Evolutionary conservation across 2,888 invertebrate species (phyloP).

Genomic region (Eustalomyia histrio): DNA sequence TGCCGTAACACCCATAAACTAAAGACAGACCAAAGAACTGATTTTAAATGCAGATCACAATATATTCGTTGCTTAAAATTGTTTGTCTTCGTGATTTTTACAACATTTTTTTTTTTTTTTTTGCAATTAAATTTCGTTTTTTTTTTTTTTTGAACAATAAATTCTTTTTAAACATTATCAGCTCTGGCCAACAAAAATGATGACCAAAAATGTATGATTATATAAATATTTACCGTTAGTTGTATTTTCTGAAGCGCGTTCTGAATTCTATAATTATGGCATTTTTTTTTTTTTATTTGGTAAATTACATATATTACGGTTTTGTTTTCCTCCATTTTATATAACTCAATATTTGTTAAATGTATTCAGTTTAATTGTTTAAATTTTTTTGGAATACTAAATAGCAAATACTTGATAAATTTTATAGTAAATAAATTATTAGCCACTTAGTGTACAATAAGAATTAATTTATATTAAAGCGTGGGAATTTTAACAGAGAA

Average conservation of each 20-base stretch:
- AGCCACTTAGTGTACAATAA: background rate
- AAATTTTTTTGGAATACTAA: background rate
- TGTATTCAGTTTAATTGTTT: background rate
- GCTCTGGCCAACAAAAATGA: background rate
- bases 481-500: slow-evolving; percentile 44
- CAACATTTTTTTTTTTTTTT: slow-evolving; percentile 11
- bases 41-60: slow-evolving; percentile 57
- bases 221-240: slow-evolving; percentile 36
- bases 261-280: slow-evolving; percentile 32
- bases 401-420: background rate
- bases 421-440: background rate
- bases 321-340: background rate
- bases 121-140: slow-evolving; percentile 35
- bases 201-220: slow-evolving; percentile 14
- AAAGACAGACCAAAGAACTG: background rate
- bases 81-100: background rate
- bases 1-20: slow-evolving; percentile 29
- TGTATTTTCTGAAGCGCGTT: background rate
- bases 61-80: background rate
- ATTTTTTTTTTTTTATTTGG: slow-evolving; percentile 17
- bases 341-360: background rate
- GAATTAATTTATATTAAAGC: slow-evolving; percentile 35
- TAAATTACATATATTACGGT: slow-evolving; percentile 24
- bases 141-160: background rate
- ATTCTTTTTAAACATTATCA: background rate